Evolutionary conservation across 2,797 vertebrate species (phyloP), one percentile per base, ranked within the genome.

Genomic region (Hylomyscus alleni): DNA sequence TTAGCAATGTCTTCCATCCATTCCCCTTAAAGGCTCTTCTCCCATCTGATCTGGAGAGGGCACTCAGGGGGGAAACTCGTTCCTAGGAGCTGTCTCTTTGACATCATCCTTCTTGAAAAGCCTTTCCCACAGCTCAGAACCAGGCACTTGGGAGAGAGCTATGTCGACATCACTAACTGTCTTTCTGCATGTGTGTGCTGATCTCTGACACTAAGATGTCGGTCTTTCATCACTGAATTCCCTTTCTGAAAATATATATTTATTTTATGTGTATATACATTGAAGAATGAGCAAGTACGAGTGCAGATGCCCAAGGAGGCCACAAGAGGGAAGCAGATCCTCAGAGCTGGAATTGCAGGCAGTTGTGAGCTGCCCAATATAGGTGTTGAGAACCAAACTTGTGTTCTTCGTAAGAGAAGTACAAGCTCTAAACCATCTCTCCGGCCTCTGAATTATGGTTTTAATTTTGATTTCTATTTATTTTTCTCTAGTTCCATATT

Each of bases 391-490:
- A 69, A 52, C 47, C 29, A 69, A 69, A 86, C 20, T n/a, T n/a
- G 20, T n/a, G 13, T 69, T 14, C 44, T 69, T 47, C n/a, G 44
- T 31, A 65, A 31, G 17, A 50, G 60, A 44, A 22, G 14, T 47
- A 34, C 58, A 84, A 65, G 40, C 17, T 84, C 40, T 47, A 47
- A 65, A 65, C 5, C 31, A 52, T 24, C 83, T 67, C 44, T 50
- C 44, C 31, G 8, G 31, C 62, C 31, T 52, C 44, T 0, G 4
- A 29, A n/a, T 77, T 91, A 44, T 58, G 29, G 24, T 37, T 92
- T 82, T 54, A 44, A 44, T 88, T 93, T 83, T 77, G 77, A 62
- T 89, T 95, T 84, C 47, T 29, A 19, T 29, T 88, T 72, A 34
- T 14, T 54, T 82, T 54, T 72, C 29, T 29, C 29, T 37, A 54